A percentile compares a stretch with the other conserved stretches of the same genome.
phyloP scores from a whole-genome alignment of 2,113 vertebrate genomes.

The Oenanthe oenanthe region DNA sequence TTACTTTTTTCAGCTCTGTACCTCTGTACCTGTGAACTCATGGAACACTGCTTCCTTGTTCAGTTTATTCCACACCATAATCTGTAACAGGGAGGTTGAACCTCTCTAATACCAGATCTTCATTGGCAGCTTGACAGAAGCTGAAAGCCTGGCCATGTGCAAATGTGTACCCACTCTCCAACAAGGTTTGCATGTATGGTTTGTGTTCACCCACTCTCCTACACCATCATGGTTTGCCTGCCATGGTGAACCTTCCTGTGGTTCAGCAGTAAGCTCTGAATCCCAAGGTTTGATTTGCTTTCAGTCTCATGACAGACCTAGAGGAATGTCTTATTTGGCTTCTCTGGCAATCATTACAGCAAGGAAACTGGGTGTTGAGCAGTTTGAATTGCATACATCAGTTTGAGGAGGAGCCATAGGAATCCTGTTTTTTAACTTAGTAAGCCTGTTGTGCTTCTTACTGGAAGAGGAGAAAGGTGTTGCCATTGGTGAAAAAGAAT shows the following conservation, averaged over 20 bases:
- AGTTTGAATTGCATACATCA: background rate
- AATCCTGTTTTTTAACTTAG: background rate
- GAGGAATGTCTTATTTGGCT: background rate
- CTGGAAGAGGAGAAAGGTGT: background rate
- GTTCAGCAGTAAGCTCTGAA: background rate
- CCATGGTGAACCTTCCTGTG: background rate
- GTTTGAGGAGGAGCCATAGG: background rate
- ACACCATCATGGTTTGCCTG: background rate
- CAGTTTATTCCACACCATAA: background rate
- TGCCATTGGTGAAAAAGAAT: background rate
- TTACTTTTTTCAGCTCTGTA: background rate
- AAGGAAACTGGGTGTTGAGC: background rate
- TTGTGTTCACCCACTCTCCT: background rate
- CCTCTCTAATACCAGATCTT: background rate
- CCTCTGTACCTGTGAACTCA: background rate
- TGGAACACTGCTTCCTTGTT: background rate
- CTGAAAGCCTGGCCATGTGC: rapidly evolving
- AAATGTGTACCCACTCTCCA: background rate
- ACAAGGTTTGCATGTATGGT: rapidly evolving
- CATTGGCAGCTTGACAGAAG: background rate
- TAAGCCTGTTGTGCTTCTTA: background rate
- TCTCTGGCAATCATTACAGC: background rate
- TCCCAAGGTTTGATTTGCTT: background rate
- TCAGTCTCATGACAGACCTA: background rate
- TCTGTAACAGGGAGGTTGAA: background rate